These are phyloP conservation scores for Leptinotarsa lineolata DNA, from an alignment of 1,140 invertebrate genomes.

Conservation along the genomic window DNA sequence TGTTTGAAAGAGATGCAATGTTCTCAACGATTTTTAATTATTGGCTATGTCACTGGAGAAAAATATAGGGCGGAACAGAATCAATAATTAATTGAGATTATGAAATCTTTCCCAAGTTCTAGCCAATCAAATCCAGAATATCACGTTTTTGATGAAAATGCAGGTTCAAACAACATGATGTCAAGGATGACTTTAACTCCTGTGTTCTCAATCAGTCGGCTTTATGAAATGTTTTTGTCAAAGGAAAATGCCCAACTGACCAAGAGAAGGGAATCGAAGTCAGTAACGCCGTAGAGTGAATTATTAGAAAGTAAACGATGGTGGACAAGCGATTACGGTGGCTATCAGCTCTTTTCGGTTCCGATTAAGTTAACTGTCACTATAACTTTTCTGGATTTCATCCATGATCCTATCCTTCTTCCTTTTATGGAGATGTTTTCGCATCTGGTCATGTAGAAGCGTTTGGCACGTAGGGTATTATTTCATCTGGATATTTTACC, in stretches of 20 bases:
- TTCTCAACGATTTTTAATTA: too few species aligned
- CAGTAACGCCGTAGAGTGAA: constrained; percentile 33
- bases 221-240: neutral
- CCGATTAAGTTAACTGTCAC: constrained; percentile 46
- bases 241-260: neutral
- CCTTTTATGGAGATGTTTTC: neutral
- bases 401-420: constrained; percentile 7
- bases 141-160: neutral
- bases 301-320: constrained; percentile 48
- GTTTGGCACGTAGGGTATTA: too few species aligned
- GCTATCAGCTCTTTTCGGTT: constrained; percentile 45
- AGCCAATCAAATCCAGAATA: neutral
- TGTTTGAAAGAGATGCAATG: too few species aligned
- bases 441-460: neutral
- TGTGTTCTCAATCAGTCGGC: neutral
- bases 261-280: constrained; percentile 23
- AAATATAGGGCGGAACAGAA: too few species aligned
- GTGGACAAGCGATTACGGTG: constrained; percentile 50
- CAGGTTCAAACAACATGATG: neutral
- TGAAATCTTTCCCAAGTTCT: too few species aligned
- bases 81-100: too few species aligned
- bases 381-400: constrained; percentile 27
- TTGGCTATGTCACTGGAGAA: too few species aligned
- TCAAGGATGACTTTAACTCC: neutral
- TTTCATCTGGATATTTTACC: too few species aligned